Evolutionary conservation across 2,113 vertebrate genomes (phyloP).

Genomic region (Brachypodius melanocephalos): DNA sequence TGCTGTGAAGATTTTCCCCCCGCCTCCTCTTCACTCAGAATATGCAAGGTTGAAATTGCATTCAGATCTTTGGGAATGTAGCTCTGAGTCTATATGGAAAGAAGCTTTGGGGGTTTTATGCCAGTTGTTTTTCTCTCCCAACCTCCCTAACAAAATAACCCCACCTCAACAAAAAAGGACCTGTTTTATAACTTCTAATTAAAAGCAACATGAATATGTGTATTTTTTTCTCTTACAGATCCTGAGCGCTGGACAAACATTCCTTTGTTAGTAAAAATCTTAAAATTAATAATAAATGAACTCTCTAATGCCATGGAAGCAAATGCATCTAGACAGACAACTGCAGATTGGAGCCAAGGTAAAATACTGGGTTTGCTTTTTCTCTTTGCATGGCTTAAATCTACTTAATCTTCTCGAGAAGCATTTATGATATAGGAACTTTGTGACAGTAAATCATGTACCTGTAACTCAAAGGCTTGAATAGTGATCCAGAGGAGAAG

Average conservation of each 20-base stretch:
- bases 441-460: not conserved
- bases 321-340: conserved; percentile 83
- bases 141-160: not conserved
- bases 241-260: conserved; percentile 97
- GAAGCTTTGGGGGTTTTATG: not conserved
- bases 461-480: not conserved
- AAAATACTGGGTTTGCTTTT: not conserved
- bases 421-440: not conserved
- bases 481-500: not conserved
- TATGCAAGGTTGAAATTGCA: not conserved
- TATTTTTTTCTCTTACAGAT: conserved; percentile 71
- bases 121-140: not conserved
- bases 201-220: not conserved
- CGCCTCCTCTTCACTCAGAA: not conserved
- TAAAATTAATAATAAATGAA: conserved; percentile 95
- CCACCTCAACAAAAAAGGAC: not conserved
- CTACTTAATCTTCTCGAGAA: not conserved
- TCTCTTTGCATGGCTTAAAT: not conserved
- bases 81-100: not conserved
- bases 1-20: not conserved
- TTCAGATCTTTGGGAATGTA: not conserved
- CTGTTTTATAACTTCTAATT: not conserved
- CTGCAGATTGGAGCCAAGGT: conserved; percentile 93
- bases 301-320: conserved; percentile 93
- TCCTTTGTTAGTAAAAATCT: conserved; percentile 94